Percentiles rank a stretch among this genome's conserved stretches.
phyloP scores from a whole-genome alignment of 2,797 vertebrate genomes.

The Hipposideros larvatus region DNA sequence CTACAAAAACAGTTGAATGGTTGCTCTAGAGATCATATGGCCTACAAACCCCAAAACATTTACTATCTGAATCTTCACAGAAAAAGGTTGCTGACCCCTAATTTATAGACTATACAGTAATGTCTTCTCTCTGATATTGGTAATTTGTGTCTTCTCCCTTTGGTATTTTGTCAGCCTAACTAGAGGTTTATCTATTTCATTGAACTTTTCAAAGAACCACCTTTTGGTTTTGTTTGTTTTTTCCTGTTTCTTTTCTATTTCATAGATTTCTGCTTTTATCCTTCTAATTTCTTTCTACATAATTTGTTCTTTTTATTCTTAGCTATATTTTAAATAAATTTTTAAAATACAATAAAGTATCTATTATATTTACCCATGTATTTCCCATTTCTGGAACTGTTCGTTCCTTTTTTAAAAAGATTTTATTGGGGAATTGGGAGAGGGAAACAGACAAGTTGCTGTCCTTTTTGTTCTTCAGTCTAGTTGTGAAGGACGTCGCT shows the following conservation, averaged over 20 bases:
- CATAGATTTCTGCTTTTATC: too few species aligned
- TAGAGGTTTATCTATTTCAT: background rate
- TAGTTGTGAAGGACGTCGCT: too few species aligned
- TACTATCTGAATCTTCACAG: background rate
- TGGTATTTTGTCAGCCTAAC: background rate
- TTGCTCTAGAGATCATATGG: background rate
- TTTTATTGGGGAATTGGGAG: too few species aligned
- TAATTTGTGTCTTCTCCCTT: background rate
- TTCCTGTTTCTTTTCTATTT: too few species aligned
- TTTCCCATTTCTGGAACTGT: background rate
- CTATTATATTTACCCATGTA: background rate
- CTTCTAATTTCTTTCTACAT: too few species aligned
- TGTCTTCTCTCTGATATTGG: background rate
- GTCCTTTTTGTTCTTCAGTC: too few species aligned
- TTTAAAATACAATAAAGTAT: background rate
- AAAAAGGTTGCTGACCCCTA: background rate
- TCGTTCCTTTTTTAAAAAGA: background rate
- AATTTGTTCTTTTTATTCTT: background rate
- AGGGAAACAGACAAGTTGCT: too few species aligned
- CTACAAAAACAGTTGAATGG: background rate
- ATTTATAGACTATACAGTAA: background rate
- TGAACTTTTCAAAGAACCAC: background rate
- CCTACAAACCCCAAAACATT: background rate
- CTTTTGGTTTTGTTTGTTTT: background rate
- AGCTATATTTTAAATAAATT: background rate